phyloP scores from a whole-genome alignment of 2,113 vertebrate genomes.

The Engraulis encrasicolus region DNA sequence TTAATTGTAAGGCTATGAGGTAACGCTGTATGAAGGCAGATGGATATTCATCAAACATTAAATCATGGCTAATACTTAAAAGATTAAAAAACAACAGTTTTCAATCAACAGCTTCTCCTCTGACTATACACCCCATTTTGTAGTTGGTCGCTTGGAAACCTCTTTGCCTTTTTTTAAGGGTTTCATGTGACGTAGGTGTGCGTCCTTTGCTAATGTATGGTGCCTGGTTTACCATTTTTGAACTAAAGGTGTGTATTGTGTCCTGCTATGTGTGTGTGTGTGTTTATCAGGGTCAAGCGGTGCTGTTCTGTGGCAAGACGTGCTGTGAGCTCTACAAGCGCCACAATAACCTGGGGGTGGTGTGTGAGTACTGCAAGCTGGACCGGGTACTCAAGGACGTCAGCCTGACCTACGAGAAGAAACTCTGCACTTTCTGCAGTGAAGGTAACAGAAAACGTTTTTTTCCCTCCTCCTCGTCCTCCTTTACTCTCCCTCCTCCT shows the following conservation, averaged over 20 bases:
- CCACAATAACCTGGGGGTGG: constrained; percentile 80
- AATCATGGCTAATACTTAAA: too few relatives aligned
- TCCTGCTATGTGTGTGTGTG: not conserved
- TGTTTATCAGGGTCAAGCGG: constrained; percentile 82
- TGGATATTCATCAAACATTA: too few relatives aligned
- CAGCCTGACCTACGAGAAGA: constrained; percentile 79
- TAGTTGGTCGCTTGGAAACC: too few relatives aligned
- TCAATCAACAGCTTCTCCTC: too few relatives aligned
- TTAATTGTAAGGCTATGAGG: too few relatives aligned
- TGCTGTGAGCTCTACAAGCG: constrained; percentile 93
- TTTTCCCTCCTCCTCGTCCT: constrained; percentile 33
- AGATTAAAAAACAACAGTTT: too few relatives aligned
- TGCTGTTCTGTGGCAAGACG: constrained; percentile 87
- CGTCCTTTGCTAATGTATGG: not conserved
- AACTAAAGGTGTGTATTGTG: not conserved
- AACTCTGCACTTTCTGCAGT: constrained; percentile 88
- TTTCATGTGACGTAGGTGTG: too few relatives aligned
- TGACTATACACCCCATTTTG: too few relatives aligned
- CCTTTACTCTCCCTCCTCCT: constrained; percentile 20
- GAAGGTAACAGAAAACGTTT: too few relatives aligned
- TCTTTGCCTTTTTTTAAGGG: too few relatives aligned
- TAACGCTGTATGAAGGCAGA: too few relatives aligned
- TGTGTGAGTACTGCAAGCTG: constrained; percentile 89
- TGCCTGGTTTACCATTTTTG: not conserved
- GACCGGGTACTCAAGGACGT: constrained; percentile 90